These are phyloP conservation scores for Notothenia rossii DNA, from an alignment of 2,113 vertebrate genomes.

Conservation along the genomic window DNA sequence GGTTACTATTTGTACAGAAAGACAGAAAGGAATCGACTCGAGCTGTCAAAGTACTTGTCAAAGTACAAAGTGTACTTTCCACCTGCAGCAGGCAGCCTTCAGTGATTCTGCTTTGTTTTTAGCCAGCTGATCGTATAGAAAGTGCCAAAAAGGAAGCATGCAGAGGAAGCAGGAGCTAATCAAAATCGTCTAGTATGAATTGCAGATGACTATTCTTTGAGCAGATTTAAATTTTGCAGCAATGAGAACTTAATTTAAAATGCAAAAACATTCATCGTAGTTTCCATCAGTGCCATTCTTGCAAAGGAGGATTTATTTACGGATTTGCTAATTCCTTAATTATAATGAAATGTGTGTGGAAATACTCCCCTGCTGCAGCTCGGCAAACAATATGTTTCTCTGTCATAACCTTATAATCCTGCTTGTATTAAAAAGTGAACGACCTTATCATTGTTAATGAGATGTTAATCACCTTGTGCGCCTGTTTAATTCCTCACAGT, in stretches of 20 bases:
- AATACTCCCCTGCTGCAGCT: constrained; percentile 5
- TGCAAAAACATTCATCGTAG: constrained; percentile 4
- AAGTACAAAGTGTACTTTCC: not conserved
- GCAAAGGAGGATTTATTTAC: not conserved
- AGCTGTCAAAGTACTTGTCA: constrained; percentile 9
- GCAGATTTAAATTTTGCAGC: not conserved
- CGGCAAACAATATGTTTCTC: not conserved
- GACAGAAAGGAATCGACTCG: constrained; percentile 11
- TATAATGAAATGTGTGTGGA: not conserved
- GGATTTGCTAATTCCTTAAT: constrained; percentile 16
- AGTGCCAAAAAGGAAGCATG: not conserved
- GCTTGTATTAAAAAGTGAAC: constrained; percentile 13
- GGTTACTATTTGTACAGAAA: constrained; percentile 16
- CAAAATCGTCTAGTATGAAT: not conserved
- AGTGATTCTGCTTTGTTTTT: not conserved
- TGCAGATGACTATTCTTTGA: not conserved
- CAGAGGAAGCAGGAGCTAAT: not conserved
- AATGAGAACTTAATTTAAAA: not conserved
- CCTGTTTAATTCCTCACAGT: constrained; percentile 25
- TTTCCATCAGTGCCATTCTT: constrained; percentile 1
- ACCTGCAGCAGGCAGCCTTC: not conserved
- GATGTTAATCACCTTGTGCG: constrained; percentile 31
- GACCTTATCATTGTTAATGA: constrained; percentile 5
- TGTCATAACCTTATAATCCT: not conserved
- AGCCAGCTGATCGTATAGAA: not conserved